Evolutionary conservation across 37 sponge, comb jelly and placozoan genomes (phyloP), one percentile per base, ranked within the genome.

Genomic region (Tethya wilhelma): DNA sequence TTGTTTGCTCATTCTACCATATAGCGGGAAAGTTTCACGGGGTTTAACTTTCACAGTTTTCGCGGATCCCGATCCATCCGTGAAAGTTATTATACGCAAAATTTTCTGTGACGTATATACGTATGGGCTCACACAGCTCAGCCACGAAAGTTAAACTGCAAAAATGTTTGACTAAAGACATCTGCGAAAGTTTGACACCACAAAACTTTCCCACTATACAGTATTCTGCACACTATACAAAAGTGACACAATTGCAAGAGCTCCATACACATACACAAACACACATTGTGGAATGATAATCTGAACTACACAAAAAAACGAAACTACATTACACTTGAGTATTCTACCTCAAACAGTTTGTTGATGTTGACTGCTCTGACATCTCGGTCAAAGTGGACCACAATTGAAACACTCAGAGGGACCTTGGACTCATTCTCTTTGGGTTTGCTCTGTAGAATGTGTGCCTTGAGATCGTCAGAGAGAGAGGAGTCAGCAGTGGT

Each of bases 281-380:
- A 62, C 25, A 62, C 63, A 62, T 6, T 62, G 23, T 49, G 55
- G 55, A 59, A 59, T 59, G 29, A 6, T 30, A 25, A 59, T 12
- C 62, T 59, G 25, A 5, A n/a, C n/a, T n/a, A n/a, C n/a, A n/a
- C n/a, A n/a, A n/a, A n/a, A n/a, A n/a, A n/a, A n/a, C n/a, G n/a
- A n/a, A n/a, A n/a, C n/a, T n/a, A 59, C 23, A 59, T 19, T 6
- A 59, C 62, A 19, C 11, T 49, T 49, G 55, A 59, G 55, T 4
- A 63, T 49, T 58, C 57, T 26, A 90, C 90, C 69, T 90, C 90
- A 90, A 90, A 84, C 28, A 90, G 66, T 45, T 90, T 90, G 53
- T 49, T 74, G 26, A 56, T 66, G 34, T 84, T 90, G 22, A 90
- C 80, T 31, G 90, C 75, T 14, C 38, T 74, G 9, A 90, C 90